Percentiles rank a stretch among this genome's conserved stretches.
Conservation (phyloP, 1,140 invertebrate species). For the Drosophila ohnishii region DNA sequence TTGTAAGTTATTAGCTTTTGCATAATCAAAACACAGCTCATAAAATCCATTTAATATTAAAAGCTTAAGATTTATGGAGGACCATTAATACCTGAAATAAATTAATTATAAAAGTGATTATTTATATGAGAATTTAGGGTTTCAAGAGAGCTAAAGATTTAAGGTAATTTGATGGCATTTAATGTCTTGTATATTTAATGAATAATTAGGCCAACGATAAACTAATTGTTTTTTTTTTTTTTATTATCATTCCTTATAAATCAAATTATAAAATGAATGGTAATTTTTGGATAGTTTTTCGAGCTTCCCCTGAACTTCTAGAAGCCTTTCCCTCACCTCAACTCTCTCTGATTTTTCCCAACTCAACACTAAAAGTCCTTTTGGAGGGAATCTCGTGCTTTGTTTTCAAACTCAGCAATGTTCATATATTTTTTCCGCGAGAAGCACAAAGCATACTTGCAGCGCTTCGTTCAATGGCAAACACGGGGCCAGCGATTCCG, state of each 20-base stretch:
- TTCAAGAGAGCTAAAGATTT: neutral
- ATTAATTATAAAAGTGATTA: neutral
- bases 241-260: neutral
- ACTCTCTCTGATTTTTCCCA: neutral
- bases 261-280: no score
- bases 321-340: neutral
- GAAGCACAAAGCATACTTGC: conserved; percentile 57
- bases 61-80: neutral
- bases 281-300: neutral
- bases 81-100: neutral
- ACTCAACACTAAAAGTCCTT: conserved; percentile 7
- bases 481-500: conserved; percentile 23
- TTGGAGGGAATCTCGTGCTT: neutral
- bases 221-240: no score
- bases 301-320: neutral
- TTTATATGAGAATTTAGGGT: neutral
- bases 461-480: conserved; percentile 39
- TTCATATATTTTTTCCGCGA: conserved; percentile 30
- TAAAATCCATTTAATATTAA: neutral
- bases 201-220: neutral
- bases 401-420: conserved; percentile 22
- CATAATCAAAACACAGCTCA: neutral
- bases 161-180: neutral
- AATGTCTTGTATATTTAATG: neutral
- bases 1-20: conserved; percentile 1